phyloP scores from a whole-genome alignment of 92 coral and sea anemone species.

The Zoanthus solanderi region DNA sequence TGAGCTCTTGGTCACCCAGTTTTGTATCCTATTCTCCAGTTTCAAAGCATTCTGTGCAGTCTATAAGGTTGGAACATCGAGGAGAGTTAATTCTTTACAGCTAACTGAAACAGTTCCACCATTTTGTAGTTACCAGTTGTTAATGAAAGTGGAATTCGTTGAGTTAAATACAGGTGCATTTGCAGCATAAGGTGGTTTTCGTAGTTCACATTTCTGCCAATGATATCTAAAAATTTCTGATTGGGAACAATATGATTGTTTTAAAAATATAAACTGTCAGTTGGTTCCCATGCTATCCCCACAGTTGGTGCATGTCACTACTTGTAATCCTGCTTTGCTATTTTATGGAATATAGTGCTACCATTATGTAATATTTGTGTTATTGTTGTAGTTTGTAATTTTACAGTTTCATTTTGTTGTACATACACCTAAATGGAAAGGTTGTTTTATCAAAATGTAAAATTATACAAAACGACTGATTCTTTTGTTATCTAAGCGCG shows the following conservation, averaged over 20 bases:
- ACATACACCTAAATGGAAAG: conserved; percentile 25
- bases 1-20: not conserved
- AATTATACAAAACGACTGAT: not conserved
- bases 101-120: not conserved
- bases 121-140: conserved; percentile 16
- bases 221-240: conserved; percentile 19
- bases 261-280: conserved; percentile 16
- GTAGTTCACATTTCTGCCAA: conserved; percentile 19
- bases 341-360: conserved; percentile 13
- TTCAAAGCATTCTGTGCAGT: conserved; percentile 8
- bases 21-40: conserved; percentile 7
- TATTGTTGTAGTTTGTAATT: conserved; percentile 17
- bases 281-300: conserved; percentile 10
- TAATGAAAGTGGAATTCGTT: not conserved
- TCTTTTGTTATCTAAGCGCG: not conserved
- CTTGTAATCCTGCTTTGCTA: conserved; percentile 15
- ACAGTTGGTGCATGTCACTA: conserved; percentile 12
- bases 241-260: conserved; percentile 9
- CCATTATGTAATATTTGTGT: conserved; percentile 17
- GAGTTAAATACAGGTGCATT: conserved; percentile 4
- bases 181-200: conserved; percentile 4
- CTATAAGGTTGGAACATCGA: conserved; percentile 8
- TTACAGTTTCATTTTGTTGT: conserved; percentile 15
- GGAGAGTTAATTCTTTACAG: not conserved
- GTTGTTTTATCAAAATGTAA: not conserved